Evolutionary conservation across 1,140 invertebrate species (phyloP).

Genomic region (Eufriesea mexicana): DNA sequence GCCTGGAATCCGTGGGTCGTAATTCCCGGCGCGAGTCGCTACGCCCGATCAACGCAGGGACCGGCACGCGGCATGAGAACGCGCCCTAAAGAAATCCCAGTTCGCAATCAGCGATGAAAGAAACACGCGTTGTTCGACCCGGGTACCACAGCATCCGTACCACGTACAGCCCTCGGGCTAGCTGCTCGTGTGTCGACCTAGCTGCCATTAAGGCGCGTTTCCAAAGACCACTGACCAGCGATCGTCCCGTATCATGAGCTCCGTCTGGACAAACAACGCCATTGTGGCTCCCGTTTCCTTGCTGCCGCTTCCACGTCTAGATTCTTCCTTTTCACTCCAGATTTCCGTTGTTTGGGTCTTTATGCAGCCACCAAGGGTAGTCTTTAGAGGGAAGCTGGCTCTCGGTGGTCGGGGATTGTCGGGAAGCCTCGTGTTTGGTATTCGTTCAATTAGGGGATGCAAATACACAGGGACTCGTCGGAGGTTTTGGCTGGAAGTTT

Average conservation of each 20-base stretch:
- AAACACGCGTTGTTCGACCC: background rate
- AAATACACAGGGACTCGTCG: background rate
- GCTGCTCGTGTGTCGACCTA: background rate
- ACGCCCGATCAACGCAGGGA: no score
- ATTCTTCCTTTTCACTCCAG: no score
- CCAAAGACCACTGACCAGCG: background rate
- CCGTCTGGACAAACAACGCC: background rate
- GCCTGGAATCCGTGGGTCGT: background rate
- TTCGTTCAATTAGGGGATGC: background rate
- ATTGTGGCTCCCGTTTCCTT: background rate
- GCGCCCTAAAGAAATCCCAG: conserved; percentile 17
- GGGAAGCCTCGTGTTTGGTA: background rate
- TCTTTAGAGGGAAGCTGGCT: no score
- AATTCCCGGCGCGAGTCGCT: background rate
- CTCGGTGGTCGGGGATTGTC: no score
- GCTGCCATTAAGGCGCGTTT: background rate
- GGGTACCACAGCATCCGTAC: no score
- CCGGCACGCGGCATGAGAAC: no score
- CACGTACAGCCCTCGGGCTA: background rate
- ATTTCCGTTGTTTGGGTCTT: background rate
- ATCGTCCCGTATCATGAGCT: no score
- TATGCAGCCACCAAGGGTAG: background rate
- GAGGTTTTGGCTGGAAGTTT: background rate
- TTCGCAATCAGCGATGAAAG: conserved; percentile 42
- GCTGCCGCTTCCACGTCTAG: background rate